Conservation (phyloP, 2,888 invertebrate species). For the Crocallis elinguaria region DNA sequence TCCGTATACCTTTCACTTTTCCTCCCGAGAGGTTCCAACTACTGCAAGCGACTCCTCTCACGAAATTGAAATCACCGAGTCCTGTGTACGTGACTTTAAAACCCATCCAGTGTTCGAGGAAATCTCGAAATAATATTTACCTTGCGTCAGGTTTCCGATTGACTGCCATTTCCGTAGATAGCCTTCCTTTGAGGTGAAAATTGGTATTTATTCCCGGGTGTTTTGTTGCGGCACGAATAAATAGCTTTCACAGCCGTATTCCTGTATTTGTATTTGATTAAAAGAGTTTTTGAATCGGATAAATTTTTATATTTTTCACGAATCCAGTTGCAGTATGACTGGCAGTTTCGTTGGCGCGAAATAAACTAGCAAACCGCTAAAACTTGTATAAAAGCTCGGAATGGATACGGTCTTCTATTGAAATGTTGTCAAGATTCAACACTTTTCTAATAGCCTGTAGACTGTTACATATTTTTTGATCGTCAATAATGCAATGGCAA, state of each 20-base stretch:
- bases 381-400: conserved; percentile 13
- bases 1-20: conserved; percentile 50
- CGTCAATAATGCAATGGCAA: too few relatives aligned
- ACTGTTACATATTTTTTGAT: too few relatives aligned
- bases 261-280: conserved; percentile 41
- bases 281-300: conserved; percentile 29
- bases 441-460: too few relatives aligned
- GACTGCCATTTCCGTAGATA: conserved; percentile 56
- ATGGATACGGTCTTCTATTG: too few relatives aligned
- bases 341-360: conserved; percentile 15
- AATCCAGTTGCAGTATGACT: conserved; percentile 19
- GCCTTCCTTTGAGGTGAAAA: conserved; percentile 69
- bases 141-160: conserved; percentile 61
- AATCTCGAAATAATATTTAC: conserved; percentile 75
- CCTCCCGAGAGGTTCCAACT: conserved; percentile 50
- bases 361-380: conserved; percentile 17
- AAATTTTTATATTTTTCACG: conserved; percentile 26
- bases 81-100: conserved; percentile 71
- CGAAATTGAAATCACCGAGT: conserved; percentile 75
- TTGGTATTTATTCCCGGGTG: conserved; percentile 67
- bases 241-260: conserved; percentile 38
- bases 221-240: conserved; percentile 48
- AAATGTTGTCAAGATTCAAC: too few relatives aligned
- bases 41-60: conserved; percentile 57
- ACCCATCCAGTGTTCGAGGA: conserved; percentile 65